Conservation (phyloP, 2,888 invertebrate genomes). For the Zaprionus bogoriensis region DNA sequence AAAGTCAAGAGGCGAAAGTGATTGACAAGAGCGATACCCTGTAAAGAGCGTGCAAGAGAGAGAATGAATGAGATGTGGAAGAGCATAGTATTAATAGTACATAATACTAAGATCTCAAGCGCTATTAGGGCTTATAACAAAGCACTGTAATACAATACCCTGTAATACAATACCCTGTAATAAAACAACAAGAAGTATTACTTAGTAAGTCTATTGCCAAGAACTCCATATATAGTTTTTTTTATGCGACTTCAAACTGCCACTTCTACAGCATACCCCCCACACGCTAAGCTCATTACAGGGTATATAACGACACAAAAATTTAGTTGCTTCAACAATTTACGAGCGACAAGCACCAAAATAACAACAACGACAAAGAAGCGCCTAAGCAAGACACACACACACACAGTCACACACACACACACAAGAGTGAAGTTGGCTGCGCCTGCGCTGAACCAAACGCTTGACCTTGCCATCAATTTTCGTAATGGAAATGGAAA, state of each 20-base stretch:
- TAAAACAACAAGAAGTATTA: too few relatives aligned
- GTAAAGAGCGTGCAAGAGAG: neutral
- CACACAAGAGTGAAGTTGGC: slow-evolving; percentile 26
- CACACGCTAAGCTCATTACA: neutral
- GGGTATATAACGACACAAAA: slow-evolving; percentile 5
- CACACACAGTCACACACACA: too few relatives aligned
- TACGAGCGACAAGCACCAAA: slow-evolving; percentile 35
- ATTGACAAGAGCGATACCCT: neutral
- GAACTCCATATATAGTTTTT: too few relatives aligned
- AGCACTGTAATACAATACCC: too few relatives aligned
- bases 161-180: too few relatives aligned
- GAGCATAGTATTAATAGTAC: too few relatives aligned
- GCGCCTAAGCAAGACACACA: neutral
- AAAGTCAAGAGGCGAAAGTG: neutral
- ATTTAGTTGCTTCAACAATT: slow-evolving; percentile 39
- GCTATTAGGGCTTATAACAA: too few relatives aligned
- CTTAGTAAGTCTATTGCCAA: too few relatives aligned
- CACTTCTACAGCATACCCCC: neutral
- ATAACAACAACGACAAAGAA: slow-evolving; percentile 12
- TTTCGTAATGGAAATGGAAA: slow-evolving; percentile 64
- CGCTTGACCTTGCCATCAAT: slow-evolving; percentile 78
- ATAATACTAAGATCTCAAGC: too few relatives aligned
- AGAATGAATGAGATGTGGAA: neutral
- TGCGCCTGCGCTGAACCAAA: slow-evolving; percentile 67
- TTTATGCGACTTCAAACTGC: too few relatives aligned